Percentiles rank a stretch among this genome's conserved stretches.
These are phyloP conservation scores for Amazona ochrocephala DNA, from an alignment of 2,797 vertebrate species.

Conservation along the genomic window DNA sequence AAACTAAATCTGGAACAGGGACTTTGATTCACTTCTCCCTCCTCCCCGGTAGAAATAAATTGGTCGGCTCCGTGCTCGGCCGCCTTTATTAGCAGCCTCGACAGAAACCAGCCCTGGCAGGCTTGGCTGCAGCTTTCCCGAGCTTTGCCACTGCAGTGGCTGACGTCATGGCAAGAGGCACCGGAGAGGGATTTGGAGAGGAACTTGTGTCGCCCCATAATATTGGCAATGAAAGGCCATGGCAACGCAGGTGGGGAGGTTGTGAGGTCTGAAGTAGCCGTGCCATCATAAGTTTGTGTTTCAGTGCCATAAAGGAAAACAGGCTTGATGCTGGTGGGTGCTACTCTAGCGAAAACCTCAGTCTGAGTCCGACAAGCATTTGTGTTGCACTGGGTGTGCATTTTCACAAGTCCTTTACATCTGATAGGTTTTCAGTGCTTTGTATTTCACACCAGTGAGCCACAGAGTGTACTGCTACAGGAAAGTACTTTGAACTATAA, in stretches of 20 bases:
- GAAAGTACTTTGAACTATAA: constrained; percentile 53
- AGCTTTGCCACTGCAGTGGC: background rate
- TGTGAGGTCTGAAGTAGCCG: constrained; percentile 23
- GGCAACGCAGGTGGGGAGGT: background rate
- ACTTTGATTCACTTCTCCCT: constrained; percentile 65
- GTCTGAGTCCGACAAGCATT: fast-evolving
- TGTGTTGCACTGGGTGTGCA: background rate
- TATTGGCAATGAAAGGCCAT: constrained; percentile 9
- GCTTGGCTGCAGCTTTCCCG: background rate
- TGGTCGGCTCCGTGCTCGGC: constrained; percentile 26
- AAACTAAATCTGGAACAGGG: constrained; percentile 65
- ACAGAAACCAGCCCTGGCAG: constrained; percentile 25
- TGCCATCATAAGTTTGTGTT: constrained; percentile 5
- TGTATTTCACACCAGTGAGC: constrained; percentile 10
- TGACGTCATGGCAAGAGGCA: constrained; percentile 39
- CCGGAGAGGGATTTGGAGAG: background rate
- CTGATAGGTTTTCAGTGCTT: constrained; percentile 35
- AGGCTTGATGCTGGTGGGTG: background rate
- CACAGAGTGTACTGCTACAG: background rate
- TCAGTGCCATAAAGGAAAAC: background rate
- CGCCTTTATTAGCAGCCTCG: constrained; percentile 52
- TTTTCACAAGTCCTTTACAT: background rate
- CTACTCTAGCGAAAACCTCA: background rate
- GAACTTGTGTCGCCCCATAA: constrained; percentile 6
- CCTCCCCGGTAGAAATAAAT: constrained; percentile 45